Evolutionary conservation across 1,140 invertebrate genomes (phyloP).

Genomic region (Plodia interpunctella): DNA sequence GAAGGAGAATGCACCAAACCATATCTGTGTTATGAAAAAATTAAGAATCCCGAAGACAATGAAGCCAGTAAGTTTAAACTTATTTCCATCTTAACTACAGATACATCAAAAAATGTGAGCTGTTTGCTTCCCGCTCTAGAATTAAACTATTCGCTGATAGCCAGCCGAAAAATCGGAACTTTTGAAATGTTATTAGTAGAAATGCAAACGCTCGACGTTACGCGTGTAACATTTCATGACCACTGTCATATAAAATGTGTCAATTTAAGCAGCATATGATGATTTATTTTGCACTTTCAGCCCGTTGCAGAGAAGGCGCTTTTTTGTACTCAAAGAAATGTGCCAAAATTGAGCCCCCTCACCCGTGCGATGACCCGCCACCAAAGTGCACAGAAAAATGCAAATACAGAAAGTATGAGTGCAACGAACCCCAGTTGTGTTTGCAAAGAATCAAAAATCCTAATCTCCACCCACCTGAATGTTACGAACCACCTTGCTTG

Average conservation of each 20-base stretch:
- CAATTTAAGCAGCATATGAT: not conserved
- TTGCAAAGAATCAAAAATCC: constrained; percentile 26
- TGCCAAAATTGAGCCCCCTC: constrained; percentile 9
- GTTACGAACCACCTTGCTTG: not conserved
- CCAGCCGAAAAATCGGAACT: too few relatives aligned
- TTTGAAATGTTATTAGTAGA: too few relatives aligned
- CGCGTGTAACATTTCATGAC: too few relatives aligned
- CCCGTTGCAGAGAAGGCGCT: constrained; percentile 11
- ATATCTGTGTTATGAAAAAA: constrained; percentile 14
- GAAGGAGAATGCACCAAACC: constrained; percentile 19
- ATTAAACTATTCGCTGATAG: too few relatives aligned
- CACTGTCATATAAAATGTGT: not conserved
- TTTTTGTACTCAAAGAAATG: constrained; percentile 17
- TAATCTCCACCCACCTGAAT: not conserved
- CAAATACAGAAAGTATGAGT: constrained; percentile 13
- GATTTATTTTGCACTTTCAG: constrained; percentile 13
- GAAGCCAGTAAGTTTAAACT: constrained; percentile 17
- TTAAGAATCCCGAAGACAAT: constrained; percentile 21
- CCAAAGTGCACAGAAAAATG: not conserved
- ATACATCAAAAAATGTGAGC: too few relatives aligned
- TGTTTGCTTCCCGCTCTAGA: too few relatives aligned
- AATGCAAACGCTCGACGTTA: too few relatives aligned
- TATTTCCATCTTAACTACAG: too few relatives aligned
- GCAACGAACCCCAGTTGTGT: constrained; percentile 16
- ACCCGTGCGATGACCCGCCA: constrained; percentile 17